Base-by-base conservation (phyloP, 2,113 vertebrate species). In the Rostratula benghalensis region DNA sequence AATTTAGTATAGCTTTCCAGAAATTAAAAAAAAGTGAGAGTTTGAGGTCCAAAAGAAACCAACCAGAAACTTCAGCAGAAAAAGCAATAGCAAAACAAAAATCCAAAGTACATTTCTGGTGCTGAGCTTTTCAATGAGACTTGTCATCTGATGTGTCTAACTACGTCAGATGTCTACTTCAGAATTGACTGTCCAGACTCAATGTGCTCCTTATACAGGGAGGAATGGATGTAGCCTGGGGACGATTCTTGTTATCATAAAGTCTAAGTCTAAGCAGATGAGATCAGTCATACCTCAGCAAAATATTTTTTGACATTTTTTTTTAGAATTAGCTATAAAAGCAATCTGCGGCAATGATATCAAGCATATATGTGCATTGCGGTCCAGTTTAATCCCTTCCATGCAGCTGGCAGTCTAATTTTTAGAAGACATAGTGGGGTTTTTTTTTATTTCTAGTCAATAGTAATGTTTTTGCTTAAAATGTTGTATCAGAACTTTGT, bases 351-450 rank as follows among this genome's bases (percentile, higher is more conserved):
- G 4, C 28, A 82, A 46, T 67, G 13, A 28, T 37, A 43, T 59
- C 3, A 45, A 27, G 73, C 23, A 28, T 64, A 28, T 10, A 48
- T 16, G 4, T 35, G 30, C 19, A 17, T 7, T 82, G 13, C 33
- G 7, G 18, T 73, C 37, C 23, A 61, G 5, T 86, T 73, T 89
- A 73, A 61, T 20, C 20, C 7, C 6, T 83, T 76, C 4, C 12
- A 53, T 21, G 48, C 9, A 60, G 13, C 0, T 61, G 30, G 5
- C 2, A 48, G 18, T 35, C 10, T 51, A 64, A 51, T 69, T 65
- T 53, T 35, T 35, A 61, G 19, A 56, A 73, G 56, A 51, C 4
- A 7, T 4, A 54, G 4, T 1, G 0, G 0, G 0, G 0, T 25
- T 94, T 80, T 65, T 5, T 71, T 88, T 86, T 11, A 50, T 88